phyloP scores from a whole-genome alignment of 2,797 vertebrate species.

The Sebastes umbrosus region DNA sequence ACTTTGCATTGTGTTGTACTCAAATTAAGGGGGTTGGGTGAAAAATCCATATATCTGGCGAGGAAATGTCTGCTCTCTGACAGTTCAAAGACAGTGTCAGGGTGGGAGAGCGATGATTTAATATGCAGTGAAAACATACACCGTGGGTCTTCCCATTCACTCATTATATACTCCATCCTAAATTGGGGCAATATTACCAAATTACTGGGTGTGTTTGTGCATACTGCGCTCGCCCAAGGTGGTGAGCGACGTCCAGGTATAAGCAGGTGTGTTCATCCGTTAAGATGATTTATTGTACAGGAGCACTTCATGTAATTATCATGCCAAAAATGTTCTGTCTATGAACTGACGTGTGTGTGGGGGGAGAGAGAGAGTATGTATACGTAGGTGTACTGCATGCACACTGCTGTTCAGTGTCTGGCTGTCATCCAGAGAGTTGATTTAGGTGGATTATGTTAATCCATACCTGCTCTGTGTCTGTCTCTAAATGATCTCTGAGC shows the following conservation, averaged over 20 bases:
- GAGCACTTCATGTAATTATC: constrained; percentile 64
- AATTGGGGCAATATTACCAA: constrained; percentile 64
- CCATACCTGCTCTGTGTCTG: constrained; percentile 64
- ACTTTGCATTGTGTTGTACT: constrained; percentile 67
- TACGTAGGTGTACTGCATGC: constrained; percentile 23
- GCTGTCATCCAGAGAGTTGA: constrained; percentile 67
- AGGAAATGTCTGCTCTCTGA: constrained; percentile 62
- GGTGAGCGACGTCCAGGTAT: constrained; percentile 47
- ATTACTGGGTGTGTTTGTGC: constrained; percentile 60
- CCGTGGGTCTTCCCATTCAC: constrained; percentile 30
- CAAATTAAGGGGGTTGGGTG: constrained; percentile 67
- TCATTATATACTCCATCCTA: constrained; percentile 45
- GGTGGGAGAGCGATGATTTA: constrained; percentile 64
- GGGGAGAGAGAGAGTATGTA: background rate
- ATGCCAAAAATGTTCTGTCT: constrained; percentile 50
- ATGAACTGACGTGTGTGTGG: constrained; percentile 6
- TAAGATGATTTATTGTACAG: constrained; percentile 64
- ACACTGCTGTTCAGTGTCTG: constrained; percentile 36
- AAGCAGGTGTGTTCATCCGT: constrained; percentile 55
- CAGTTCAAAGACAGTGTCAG: constrained; percentile 76
- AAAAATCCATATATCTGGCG: constrained; percentile 72
- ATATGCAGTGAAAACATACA: constrained; percentile 60
- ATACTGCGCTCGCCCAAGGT: constrained; percentile 36
- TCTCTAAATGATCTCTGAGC: constrained; percentile 63
- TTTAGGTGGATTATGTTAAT: constrained; percentile 73